Percentiles rank a stretch among this genome's conserved stretches.
Evolutionary conservation across 2,113 vertebrate species (phyloP).

Genomic region (Ceyx cyanopectus): DNA sequence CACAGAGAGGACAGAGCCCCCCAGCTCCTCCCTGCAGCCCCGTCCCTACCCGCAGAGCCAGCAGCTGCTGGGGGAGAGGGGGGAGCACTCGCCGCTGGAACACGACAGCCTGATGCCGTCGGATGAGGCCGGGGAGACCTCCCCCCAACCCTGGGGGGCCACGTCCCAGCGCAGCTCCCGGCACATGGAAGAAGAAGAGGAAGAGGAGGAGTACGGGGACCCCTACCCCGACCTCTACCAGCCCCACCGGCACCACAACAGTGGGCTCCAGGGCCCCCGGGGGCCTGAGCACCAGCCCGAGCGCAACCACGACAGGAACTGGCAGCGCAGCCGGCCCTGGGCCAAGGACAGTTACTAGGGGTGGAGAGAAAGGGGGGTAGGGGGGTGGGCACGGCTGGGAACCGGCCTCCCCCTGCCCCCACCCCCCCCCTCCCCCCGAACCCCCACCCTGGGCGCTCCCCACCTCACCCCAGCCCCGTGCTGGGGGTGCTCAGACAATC

Average conservation of each 20-base stretch:
- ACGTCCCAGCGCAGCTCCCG: conserved; percentile 78
- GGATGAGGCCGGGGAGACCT: conserved; percentile 91
- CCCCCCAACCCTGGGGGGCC: conserved; percentile 80
- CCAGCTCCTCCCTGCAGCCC: not conserved
- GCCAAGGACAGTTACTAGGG: conserved; percentile 93
- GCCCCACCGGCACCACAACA: conserved; percentile 85
- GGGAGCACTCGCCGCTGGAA: conserved; percentile 89
- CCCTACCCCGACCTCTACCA: conserved; percentile 92
- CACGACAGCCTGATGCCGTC: conserved; percentile 95
- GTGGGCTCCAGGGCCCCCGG: conserved; percentile 83
- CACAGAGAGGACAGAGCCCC: no score
- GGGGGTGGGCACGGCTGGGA: not conserved
- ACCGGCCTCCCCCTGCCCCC: not conserved
- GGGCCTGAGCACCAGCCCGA: conserved; percentile 85
- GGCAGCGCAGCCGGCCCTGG: conserved; percentile 92
- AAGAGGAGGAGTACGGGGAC: conserved; percentile 72
- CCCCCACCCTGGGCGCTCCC: not conserved
- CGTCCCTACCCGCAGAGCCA: conserved; percentile 61
- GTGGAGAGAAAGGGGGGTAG: not conserved
- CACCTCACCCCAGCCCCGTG: not conserved
- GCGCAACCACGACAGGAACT: conserved; percentile 90
- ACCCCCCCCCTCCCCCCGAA: no score
- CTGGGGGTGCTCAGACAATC: conserved; percentile 59
- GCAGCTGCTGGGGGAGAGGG: conserved; percentile 76
- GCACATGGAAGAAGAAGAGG: conserved; percentile 80